Evolutionary conservation across 2,113 vertebrate genomes (phyloP).

Genomic region (Nematolebias whitei): DNA sequence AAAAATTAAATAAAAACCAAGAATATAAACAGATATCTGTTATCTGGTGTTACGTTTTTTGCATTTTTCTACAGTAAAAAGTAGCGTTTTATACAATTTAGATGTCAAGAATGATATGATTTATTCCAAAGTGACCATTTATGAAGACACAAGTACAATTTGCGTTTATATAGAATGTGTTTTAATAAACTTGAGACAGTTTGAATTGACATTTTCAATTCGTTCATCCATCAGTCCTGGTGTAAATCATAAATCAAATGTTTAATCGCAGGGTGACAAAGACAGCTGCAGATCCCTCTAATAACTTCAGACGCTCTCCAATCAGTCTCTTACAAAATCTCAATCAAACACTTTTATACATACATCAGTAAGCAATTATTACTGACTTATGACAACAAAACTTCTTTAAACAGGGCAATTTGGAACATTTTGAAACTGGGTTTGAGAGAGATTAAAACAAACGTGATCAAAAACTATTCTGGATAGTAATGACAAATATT

Average conservation of each 20-base stretch:
- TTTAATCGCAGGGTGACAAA: slow-evolving; percentile 12
- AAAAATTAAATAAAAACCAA: neutral
- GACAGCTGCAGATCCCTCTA: slow-evolving; percentile 38
- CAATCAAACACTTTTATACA: slow-evolving; percentile 65
- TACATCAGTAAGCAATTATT: slow-evolving; percentile 52
- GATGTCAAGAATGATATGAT: neutral
- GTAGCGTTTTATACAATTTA: neutral
- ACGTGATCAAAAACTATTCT: neutral
- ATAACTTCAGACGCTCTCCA: slow-evolving; percentile 55
- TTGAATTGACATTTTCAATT: slow-evolving; percentile 20
- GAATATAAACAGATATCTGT: neutral
- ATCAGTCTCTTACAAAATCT: slow-evolving; percentile 41
- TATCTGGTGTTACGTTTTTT: neutral
- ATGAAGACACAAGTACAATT: neutral
- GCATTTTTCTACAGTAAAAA: neutral
- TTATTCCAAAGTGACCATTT: neutral
- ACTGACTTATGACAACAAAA: slow-evolving; percentile 33
- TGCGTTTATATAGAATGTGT: slow-evolving; percentile 3
- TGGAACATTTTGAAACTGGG: slow-evolving; percentile 14
- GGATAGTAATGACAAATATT: too few species aligned
- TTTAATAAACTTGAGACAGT: neutral
- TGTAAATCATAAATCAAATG: slow-evolving; percentile 19
- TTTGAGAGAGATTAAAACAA: slow-evolving; percentile 3
- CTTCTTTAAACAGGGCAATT: neutral
- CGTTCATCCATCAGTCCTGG: slow-evolving; percentile 54